Evolutionary conservation across 2,888 invertebrate genomes (phyloP).

Genomic region (Lycaena phlaeas): DNA sequence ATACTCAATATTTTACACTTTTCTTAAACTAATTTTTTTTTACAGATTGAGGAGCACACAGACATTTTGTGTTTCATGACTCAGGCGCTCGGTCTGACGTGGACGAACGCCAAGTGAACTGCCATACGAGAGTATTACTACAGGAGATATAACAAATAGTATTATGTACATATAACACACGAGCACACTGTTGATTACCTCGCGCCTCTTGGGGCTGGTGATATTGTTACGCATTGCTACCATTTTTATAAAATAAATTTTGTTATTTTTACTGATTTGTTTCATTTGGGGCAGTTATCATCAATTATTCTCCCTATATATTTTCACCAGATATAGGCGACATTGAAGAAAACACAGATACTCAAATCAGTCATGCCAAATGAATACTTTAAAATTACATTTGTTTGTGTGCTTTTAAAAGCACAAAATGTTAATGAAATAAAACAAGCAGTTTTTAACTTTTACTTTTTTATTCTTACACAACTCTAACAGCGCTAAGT

Average conservation of each 20-base stretch:
- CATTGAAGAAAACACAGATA: too few relatives aligned
- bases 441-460: conserved; percentile 11
- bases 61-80: conserved; percentile 91
- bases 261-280: conserved; percentile 46
- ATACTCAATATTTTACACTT: too few relatives aligned
- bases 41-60: conserved; percentile 93
- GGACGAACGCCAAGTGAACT: conserved; percentile 68
- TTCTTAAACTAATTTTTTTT: conserved; percentile 25
- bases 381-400: too few relatives aligned
- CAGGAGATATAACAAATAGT: conserved; percentile 31
- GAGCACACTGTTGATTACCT: conserved; percentile 52
- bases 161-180: conserved; percentile 55
- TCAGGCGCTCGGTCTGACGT: conserved; percentile 79
- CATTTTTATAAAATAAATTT: conserved; percentile 59
- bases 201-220: conserved; percentile 53
- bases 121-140: conserved; percentile 21
- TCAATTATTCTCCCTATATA: too few relatives aligned
- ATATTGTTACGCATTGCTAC: conserved; percentile 67
- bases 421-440: too few relatives aligned
- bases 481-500: conserved; percentile 61
- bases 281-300: conserved; percentile 1
- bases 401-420: too few relatives aligned
- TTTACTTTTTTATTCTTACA: conserved; percentile 48
- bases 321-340: too few relatives aligned
- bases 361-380: too few relatives aligned